A percentile compares a stretch with the other conserved stretches of the same genome.
These are phyloP conservation scores for Pyrocephalus nanus DNA, from an alignment of 2,797 vertebrate genomes.

Conservation along the genomic window DNA sequence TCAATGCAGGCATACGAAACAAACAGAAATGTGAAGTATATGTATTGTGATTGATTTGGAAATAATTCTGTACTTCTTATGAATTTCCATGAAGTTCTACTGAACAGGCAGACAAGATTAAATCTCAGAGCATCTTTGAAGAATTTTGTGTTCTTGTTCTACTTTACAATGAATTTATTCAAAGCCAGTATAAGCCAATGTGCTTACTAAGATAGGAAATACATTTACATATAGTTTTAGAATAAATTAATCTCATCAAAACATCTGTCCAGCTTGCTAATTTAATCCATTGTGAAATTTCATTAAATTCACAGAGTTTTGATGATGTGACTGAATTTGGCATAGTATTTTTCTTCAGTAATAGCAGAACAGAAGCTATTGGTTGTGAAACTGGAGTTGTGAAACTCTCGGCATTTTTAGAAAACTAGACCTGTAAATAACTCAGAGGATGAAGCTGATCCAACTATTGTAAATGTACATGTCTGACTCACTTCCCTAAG, in stretches of 20 bases:
- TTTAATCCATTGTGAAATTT: background rate
- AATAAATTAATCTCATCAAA: background rate
- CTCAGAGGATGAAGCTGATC: background rate
- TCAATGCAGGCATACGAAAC: background rate
- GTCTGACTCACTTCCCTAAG: fast-evolving
- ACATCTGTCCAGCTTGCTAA: background rate
- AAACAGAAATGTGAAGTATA: background rate
- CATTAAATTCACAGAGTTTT: background rate
- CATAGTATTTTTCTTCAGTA: background rate
- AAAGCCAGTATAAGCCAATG: background rate
- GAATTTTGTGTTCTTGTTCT: background rate
- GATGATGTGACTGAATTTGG: background rate
- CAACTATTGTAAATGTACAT: background rate
- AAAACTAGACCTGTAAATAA: background rate
- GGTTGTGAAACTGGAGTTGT: background rate
- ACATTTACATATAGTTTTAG: background rate
- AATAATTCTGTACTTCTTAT: background rate
- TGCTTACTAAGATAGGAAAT: background rate
- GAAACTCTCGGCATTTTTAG: background rate
- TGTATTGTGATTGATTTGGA: background rate
- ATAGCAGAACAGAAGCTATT: background rate
- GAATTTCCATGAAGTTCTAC: background rate
- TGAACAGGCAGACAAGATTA: background rate
- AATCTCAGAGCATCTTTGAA: background rate
- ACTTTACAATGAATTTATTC: constrained; percentile 2